Base-by-base conservation (phyloP, 2,888 invertebrate species). In the Athrips mouffetella region DNA sequence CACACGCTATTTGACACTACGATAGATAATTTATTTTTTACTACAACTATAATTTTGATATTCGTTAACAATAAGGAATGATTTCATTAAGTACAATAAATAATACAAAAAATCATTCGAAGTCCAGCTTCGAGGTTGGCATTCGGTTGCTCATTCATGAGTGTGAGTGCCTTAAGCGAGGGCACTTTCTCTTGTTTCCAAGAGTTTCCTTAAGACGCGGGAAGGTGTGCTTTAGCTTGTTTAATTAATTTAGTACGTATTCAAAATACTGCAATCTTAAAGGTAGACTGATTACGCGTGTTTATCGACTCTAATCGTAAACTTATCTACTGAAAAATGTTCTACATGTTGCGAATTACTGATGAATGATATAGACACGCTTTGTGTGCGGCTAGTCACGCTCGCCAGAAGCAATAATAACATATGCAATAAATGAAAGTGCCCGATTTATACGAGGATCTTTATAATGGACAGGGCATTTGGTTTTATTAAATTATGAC, bases 1-100 rank as follows among this genome's bases (percentile, higher is more conserved):
- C 78, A 80, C 80, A 61, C 54, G 56, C 62, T 65, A 61, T 71
- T 75, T 70, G 70, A 74, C 67, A 72, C 69, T 59, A 58, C 52
- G 41, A 52, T 54, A 45, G 40, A 8, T 47, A 18, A 5, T 10
- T 31, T 40, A 23, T 15, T 40, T 30, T 40, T 40, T 20, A 11
- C 11, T 20, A 45, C 40, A 35, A 51, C 3, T 39, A 20, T 21
- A 30, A 47, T 45, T 44, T 45, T 37, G 23, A 31, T 25, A 10
- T 21, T 51, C 23, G 13, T 8, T 13, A 45, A 40, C 29, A 44
- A 47, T 39, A 37, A 31, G 25, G 23, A 37, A 20, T 13, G 31
- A 30, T 16, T 27, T 41, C 31, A 45, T 54, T 57, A 63, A 60
- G 55, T 61, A 63, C 59, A 66, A 62, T 63, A 57, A 60, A 60